These are phyloP conservation scores for Teleogryllus oceanicus DNA, from an alignment of 2,888 invertebrate species.

Conservation along the genomic window DNA sequence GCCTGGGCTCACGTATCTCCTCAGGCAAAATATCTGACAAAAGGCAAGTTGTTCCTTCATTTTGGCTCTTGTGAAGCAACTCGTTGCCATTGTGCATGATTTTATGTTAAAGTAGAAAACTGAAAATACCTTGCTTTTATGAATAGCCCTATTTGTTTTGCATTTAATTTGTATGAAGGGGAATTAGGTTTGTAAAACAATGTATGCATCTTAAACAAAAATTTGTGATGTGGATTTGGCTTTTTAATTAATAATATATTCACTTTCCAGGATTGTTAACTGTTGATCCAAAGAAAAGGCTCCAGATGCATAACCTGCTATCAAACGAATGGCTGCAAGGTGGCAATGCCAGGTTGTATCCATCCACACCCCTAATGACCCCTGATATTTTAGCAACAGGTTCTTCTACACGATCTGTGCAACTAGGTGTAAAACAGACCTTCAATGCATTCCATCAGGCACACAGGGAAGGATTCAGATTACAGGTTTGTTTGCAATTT, in stretches of 20 bases:
- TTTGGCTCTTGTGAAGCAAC: not conserved
- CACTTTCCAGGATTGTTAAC: slow-evolving; percentile 62
- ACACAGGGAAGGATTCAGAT: slow-evolving; percentile 66
- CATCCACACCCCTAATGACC: slow-evolving; percentile 58
- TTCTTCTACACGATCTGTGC: slow-evolving; percentile 50
- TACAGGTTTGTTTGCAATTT: slow-evolving; percentile 47
- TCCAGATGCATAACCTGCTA: slow-evolving; percentile 64
- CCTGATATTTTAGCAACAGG: slow-evolving; percentile 55
- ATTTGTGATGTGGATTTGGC: no score
- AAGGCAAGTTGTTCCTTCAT: slow-evolving; percentile 37
- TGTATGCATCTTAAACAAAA: no score
- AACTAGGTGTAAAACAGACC: slow-evolving; percentile 58
- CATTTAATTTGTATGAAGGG: no score
- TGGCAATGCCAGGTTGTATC: slow-evolving; percentile 45
- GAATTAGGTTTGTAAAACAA: no score
- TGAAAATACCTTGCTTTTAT: no score
- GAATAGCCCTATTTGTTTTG: no score
- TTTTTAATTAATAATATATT: no score
- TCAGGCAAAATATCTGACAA: slow-evolving; percentile 62
- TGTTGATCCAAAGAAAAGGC: slow-evolving; percentile 69
- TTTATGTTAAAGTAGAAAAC: no score
- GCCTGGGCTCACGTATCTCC: slow-evolving; percentile 71
- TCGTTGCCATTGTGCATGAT: not conserved
- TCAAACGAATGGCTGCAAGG: slow-evolving; percentile 65
- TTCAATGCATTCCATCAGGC: slow-evolving; percentile 67